Evolutionary conservation across 2,888 invertebrate species (phyloP).

Genomic region (Andrena fulva): DNA sequence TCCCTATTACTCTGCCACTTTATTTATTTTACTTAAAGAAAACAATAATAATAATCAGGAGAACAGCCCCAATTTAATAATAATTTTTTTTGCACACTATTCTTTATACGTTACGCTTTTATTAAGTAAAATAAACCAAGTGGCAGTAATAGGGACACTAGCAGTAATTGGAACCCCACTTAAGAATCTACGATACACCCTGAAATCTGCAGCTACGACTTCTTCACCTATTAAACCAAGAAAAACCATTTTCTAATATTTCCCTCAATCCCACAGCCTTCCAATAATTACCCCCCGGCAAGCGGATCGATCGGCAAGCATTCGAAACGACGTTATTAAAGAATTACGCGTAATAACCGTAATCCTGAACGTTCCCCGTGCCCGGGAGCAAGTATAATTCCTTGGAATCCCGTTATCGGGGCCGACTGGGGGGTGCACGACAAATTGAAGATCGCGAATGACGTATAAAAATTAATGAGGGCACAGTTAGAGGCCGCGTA

Average conservation of each 20-base stretch:
- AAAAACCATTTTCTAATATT: neutral
- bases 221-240: neutral
- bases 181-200: too few relatives aligned
- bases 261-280: neutral
- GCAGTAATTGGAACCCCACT: too few relatives aligned
- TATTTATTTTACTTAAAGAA: too few relatives aligned
- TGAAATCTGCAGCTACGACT: neutral
- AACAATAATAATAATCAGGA: too few relatives aligned
- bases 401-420: constrained; percentile 16
- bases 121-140: too few relatives aligned
- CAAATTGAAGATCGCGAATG: constrained; percentile 58
- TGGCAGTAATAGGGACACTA: too few relatives aligned
- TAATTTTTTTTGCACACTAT: too few relatives aligned
- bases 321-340: constrained; percentile 17
- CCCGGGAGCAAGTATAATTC: constrained; percentile 15
- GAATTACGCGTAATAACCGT: constrained; percentile 19
- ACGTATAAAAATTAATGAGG: constrained; percentile 68
- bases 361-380: constrained; percentile 8
- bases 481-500: constrained; percentile 60
- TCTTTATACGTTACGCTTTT: too few relatives aligned
- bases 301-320: constrained; percentile 4
- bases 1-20: too few relatives aligned
- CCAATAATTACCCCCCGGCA: constrained; percentile 7
- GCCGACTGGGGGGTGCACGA: constrained; percentile 7
- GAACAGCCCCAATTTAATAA: too few relatives aligned